A percentile compares a stretch with the other conserved stretches of the same genome.
phyloP scores from a whole-genome alignment of 2,113 vertebrate species.

The Eonycteris spelaea region DNA sequence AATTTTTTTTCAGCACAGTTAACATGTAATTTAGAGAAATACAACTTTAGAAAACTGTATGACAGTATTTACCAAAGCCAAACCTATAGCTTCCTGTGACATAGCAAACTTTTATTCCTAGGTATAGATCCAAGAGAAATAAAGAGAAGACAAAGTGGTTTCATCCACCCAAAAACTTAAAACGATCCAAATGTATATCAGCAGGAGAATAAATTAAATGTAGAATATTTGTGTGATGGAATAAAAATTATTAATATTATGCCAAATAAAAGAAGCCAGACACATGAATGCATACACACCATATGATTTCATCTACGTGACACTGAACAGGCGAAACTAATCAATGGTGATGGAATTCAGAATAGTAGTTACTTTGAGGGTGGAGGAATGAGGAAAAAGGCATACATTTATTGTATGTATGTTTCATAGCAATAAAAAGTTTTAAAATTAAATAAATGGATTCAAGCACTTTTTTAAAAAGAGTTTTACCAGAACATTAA shows the following conservation, averaged over 20 bases:
- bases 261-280: not conserved
- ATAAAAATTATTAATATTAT: not conserved
- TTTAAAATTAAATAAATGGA: not conserved
- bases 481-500: not conserved
- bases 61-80: not conserved
- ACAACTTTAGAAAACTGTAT: not conserved
- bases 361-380: not conserved
- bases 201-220: not conserved
- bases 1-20: slow-evolving; percentile 9
- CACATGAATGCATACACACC: not conserved
- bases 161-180: not conserved
- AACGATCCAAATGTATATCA: not conserved
- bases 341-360: not conserved
- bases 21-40: not conserved
- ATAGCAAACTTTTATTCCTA: not conserved
- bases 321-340: not conserved
- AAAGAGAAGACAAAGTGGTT: not conserved
- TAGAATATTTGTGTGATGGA: not conserved
- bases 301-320: not conserved
- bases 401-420: not conserved
- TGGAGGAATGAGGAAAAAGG: not conserved
- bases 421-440: not conserved
- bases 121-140: not conserved
- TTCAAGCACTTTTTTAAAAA: not conserved
- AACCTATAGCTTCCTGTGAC: not conserved